These are phyloP conservation scores for Drosophila mercatorum DNA, from an alignment of 2,888 invertebrate genomes.

Conservation along the genomic window DNA sequence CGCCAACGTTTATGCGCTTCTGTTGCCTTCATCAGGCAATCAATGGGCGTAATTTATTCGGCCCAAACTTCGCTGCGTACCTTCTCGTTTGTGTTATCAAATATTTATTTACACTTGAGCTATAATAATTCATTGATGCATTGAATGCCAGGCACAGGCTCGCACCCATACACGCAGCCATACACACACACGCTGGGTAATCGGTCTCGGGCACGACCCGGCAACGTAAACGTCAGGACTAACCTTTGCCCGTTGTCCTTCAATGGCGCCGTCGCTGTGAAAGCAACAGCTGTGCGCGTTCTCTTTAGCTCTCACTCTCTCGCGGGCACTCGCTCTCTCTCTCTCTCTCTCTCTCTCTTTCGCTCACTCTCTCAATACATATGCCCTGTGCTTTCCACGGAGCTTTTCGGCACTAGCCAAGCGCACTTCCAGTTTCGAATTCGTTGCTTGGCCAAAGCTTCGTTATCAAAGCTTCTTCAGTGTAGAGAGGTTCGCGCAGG, in stretches of 20 bases:
- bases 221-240: conserved; percentile 78
- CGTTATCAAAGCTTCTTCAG: conserved; percentile 62
- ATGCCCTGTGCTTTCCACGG: conserved; percentile 35
- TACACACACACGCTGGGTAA: conserved; percentile 38
- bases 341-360: conserved; percentile 29
- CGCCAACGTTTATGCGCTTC: conserved; percentile 53
- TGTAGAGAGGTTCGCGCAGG: conserved; percentile 18
- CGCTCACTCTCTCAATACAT: neutral
- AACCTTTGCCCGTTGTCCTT: conserved; percentile 76
- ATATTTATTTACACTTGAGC: conserved; percentile 76
- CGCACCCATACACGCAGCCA: conserved; percentile 27
- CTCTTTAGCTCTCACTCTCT: conserved; percentile 41
- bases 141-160: conserved; percentile 71
- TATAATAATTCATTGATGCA: conserved; percentile 76
- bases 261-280: conserved; percentile 76
- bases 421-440: conserved; percentile 67
- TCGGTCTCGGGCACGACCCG: conserved; percentile 66
- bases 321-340: conserved; percentile 1
- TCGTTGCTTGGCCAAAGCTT: conserved; percentile 43
- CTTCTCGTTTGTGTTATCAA: conserved; percentile 58
- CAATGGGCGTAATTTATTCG: conserved; percentile 67
- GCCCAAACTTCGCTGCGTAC: conserved; percentile 26
- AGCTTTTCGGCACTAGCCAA: conserved; percentile 40
- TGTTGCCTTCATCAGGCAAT: conserved; percentile 50
- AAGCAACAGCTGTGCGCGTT: conserved; percentile 75